Evolutionary conservation across 2,888 invertebrate genomes (phyloP), one percentile per base, ranked within the genome.

Genomic region (Tachina fera): DNA sequence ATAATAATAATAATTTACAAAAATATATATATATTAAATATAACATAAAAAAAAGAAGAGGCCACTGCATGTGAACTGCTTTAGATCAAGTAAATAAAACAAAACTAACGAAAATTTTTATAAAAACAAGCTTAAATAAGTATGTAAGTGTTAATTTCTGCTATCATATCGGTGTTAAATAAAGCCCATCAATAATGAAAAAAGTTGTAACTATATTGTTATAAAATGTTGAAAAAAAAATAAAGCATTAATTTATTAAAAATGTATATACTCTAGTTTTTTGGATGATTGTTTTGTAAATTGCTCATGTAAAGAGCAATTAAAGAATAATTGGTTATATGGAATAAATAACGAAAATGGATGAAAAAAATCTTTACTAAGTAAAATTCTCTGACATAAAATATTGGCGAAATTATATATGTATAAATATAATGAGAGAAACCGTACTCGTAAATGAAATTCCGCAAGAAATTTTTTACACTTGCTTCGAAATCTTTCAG

Each of bases 161-260:
- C 39, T 63, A 56, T 39, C 71, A 71, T 77, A 78, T 79, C 74
- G 72, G 56, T 74, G 61, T 71, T 71, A 51, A 68, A 60, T 60
- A 47, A 83, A 78, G 56, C 79, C 74, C 67, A 83, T 78, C 72
- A 78, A 58, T 22, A 78, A 58, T n/a, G 56, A 53, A 79, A 43
- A 16, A 63, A 41, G 9, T 43, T 72, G 19, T 67, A 78, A 56
- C 39, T 67, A 60, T 67, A 60, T 78, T 77, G 67, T 61, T 68
- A 61, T 74, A 74, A 47, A 53, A 79, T 84, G 74, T 79, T 84
- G 41, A 67, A 77, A 14, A 9, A n/a, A 11, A 43, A 83, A 78
- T 78, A 83, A 83, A 83, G 39, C 67, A 43, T 72, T 65, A 47
- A 45, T 60, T 75, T 67, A 77, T 65, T 67, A 14, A 49, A 58